Percentiles rank a stretch among this genome's conserved stretches.
These are phyloP conservation scores for Vultur gryphus DNA, from an alignment of 2,797 vertebrate genomes.

Conservation along the genomic window DNA sequence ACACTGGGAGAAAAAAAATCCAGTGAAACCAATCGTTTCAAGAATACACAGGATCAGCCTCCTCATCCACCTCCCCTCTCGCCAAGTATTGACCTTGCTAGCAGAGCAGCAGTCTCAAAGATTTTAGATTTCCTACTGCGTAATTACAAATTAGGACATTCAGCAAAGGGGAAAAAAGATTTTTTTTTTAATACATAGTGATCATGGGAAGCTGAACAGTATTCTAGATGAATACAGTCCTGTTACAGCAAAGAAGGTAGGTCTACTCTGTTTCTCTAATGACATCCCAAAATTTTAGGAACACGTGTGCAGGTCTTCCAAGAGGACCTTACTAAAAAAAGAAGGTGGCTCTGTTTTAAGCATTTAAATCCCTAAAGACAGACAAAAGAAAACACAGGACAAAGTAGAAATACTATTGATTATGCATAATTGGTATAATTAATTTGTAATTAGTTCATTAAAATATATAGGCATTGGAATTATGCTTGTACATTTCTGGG, in stretches of 20 bases:
- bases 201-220: background rate
- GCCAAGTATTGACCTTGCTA: background rate
- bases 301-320: background rate
- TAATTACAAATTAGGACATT: background rate
- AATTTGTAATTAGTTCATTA: conserved; percentile 68
- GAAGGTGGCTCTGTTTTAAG: background rate
- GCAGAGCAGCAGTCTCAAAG: background rate
- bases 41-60: background rate
- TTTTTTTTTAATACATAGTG: background rate
- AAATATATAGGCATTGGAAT: conserved; percentile 63
- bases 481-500: conserved; percentile 63
- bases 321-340: background rate
- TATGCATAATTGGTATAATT: conserved; percentile 61
- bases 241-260: background rate
- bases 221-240: background rate
- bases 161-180: background rate
- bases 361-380: conserved; percentile 34
- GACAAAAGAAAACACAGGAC: conserved; percentile 42
- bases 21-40: background rate
- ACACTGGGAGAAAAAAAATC: background rate
- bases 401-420: conserved; percentile 59
- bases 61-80: background rate
- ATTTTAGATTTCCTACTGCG: background rate
- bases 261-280: background rate
- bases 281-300: background rate